phyloP scores from a whole-genome alignment of 1,140 invertebrate species.

The Formica exsecta region DNA sequence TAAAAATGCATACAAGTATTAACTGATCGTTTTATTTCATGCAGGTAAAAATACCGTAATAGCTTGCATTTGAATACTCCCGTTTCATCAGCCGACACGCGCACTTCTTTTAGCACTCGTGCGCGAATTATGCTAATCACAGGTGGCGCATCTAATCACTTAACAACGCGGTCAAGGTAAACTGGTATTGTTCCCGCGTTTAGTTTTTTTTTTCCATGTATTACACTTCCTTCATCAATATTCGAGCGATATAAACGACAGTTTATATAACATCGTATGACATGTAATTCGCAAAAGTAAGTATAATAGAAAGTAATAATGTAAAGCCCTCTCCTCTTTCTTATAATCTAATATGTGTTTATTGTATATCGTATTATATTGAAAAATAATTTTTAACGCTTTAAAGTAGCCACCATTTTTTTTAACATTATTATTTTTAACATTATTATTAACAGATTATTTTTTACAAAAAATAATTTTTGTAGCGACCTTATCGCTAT shows the following conservation, averaged over 20 bases:
- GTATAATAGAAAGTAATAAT: not conserved
- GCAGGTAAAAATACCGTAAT: not conserved
- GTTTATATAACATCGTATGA: not conserved
- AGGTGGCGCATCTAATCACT: constrained; percentile 23
- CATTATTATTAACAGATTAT: too few species aligned
- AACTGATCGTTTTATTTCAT: not conserved
- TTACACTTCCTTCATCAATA: constrained; percentile 22
- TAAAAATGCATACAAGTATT: not conserved
- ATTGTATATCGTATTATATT: not conserved
- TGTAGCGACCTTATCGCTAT: not conserved
- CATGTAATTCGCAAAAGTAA: not conserved
- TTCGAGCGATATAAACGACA: not conserved
- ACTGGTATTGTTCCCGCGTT: not conserved
- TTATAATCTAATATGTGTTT: not conserved
- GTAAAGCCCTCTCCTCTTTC: not conserved
- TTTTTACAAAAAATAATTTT: not conserved
- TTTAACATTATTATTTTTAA: not conserved
- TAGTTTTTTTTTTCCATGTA: not conserved
- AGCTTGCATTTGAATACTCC: not conserved
- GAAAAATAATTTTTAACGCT: not conserved
- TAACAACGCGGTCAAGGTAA: constrained; percentile 49
- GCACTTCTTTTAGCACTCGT: constrained; percentile 9
- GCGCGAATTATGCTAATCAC: constrained; percentile 58
- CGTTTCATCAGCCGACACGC: not conserved
- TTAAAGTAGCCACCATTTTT: not conserved